Percentiles rank a stretch among this genome's conserved stretches.
Evolutionary conservation across 2,113 vertebrate species (phyloP).

Genomic region (Salvelinus alpinus): DNA sequence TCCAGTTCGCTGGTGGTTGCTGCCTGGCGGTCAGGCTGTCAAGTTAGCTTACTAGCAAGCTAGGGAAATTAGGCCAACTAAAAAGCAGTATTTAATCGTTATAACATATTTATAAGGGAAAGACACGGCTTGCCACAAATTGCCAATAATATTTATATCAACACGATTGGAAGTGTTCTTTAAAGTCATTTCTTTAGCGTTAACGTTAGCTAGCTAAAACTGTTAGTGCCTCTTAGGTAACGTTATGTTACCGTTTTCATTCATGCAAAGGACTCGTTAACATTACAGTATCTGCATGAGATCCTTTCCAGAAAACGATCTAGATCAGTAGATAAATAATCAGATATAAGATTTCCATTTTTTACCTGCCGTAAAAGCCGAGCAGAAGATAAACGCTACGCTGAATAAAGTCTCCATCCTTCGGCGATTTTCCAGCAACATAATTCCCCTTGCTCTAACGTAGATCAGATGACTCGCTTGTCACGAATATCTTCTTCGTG

Average conservation of each 20-base stretch:
- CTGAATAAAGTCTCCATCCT: conserved; percentile 55
- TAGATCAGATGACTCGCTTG: conserved; percentile 56
- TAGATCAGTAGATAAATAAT: neutral
- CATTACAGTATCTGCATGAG: neutral
- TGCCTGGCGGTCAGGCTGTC: no score
- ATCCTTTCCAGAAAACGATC: neutral
- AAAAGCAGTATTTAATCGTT: no score
- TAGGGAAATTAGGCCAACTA: no score
- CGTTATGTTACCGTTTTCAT: neutral
- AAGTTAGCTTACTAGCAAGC: no score
- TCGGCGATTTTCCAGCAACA: conserved; percentile 39
- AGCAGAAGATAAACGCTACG: conserved; percentile 27
- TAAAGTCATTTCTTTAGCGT: no score
- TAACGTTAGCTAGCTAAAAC: neutral
- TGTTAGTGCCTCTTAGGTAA: neutral
- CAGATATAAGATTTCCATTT: neutral
- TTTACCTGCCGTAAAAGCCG: conserved; percentile 39
- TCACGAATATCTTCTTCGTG: no score
- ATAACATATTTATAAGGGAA: no score
- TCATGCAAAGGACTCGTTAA: neutral
- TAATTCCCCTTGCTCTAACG: conserved; percentile 37
- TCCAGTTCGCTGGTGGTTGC: no score
- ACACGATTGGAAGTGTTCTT: no score
- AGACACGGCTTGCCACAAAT: no score
- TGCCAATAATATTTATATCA: no score